phyloP scores from a whole-genome alignment of 2,113 vertebrate species.

The Nesospiza acunhae region DNA sequence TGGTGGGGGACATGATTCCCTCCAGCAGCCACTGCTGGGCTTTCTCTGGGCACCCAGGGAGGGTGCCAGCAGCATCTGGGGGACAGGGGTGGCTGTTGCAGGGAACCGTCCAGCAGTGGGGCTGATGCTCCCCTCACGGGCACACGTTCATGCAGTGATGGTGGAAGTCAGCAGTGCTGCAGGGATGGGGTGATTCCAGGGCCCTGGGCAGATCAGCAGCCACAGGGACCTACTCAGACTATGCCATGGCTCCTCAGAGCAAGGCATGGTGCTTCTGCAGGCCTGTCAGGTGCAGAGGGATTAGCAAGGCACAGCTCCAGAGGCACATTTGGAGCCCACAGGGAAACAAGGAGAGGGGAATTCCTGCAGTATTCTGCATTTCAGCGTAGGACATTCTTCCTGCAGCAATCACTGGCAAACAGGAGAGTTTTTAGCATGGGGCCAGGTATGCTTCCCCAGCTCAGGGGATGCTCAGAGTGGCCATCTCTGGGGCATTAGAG shows the following conservation, averaged over 20 bases:
- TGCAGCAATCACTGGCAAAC: not conserved
- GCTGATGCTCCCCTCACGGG: fast-evolving
- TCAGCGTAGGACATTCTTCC: not conserved
- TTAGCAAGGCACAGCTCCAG: not conserved
- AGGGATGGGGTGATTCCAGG: not conserved
- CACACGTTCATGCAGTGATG: fast-evolving
- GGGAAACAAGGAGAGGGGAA: not conserved
- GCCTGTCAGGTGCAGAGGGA: not conserved
- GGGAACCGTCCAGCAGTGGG: fast-evolving
- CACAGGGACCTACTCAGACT: not conserved
- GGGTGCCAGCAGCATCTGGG: not conserved
- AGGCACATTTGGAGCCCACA: not conserved
- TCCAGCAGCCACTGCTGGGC: not conserved
- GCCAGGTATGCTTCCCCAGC: not conserved
- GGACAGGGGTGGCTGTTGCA: not conserved
- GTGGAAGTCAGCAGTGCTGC: not conserved
- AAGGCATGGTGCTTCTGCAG: fast-evolving
- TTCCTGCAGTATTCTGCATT: not conserved
- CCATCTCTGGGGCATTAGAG: not conserved
- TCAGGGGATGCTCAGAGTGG: not conserved
- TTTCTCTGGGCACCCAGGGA: not conserved
- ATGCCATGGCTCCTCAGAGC: fast-evolving
- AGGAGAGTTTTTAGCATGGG: not conserved
- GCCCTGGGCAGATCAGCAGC: not conserved
- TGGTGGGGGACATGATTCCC: not conserved